Conservation (phyloP, 2,797 vertebrate genomes). For the Schizothorax lantsangensis region DNA sequence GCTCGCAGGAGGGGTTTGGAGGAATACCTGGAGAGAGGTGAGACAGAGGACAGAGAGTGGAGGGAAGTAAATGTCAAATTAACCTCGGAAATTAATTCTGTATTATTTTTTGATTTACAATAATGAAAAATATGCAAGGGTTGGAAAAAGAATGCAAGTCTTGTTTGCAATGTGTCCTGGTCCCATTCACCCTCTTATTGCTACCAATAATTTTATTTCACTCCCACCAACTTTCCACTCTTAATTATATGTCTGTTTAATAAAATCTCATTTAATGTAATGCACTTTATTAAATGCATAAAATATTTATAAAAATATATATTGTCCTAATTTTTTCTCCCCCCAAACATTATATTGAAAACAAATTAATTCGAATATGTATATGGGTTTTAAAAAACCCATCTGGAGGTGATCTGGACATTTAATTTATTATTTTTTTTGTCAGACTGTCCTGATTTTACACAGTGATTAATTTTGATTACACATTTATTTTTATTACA, state of each 20-base stretch:
- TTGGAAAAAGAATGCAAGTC: background rate
- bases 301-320: background rate
- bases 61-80: background rate
- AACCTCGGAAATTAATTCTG: background rate
- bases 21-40: slow-evolving; percentile 87
- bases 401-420: background rate
- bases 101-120: background rate
- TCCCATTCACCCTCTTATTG: background rate
- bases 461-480: background rate
- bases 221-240: background rate
- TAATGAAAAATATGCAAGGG: background rate
- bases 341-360: background rate
- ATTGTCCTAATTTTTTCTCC: background rate
- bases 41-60: background rate
- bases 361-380: background rate
- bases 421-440: background rate
- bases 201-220: background rate
- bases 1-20: slow-evolving; percentile 91
- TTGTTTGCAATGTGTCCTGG: background rate
- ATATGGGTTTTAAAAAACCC: background rate
- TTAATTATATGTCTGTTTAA: background rate
- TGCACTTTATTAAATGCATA: background rate
- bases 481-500: background rate
- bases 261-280: background rate
- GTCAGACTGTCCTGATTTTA: background rate